Base-by-base conservation (phyloP, 1,140 invertebrate genomes). In the Trinorchestia longiramus region DNA sequence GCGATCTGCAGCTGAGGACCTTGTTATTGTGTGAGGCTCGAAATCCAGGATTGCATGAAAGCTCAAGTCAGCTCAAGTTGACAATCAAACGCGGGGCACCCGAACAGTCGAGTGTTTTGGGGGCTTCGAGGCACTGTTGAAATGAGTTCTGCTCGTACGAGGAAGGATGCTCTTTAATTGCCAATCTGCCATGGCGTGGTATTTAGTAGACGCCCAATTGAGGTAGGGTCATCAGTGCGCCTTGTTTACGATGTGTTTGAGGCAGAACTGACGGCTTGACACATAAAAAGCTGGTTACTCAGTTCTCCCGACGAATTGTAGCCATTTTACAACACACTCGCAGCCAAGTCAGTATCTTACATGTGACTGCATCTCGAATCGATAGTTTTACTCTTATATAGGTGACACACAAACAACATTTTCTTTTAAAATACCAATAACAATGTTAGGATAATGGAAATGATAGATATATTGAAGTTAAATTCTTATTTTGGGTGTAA, bases 1-100 rank as follows among this genome's bases (percentile, higher is more conserved):
- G 88, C 88, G 88, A 90, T 90, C 88, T 42, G 88, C 23, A 36
- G 88, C 88, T 90, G 43, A 90, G 41, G 88, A 90, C 43, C 41
- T 90, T 90, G 88, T 90, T 90, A 90, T 90, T 90, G 88, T 90
- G 88, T 41, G 62, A 77, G 41, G 88, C 88, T 41, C 88, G 43
- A 8, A 87, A 40, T 4, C 87, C 41, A 41, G 41, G 36, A 90
- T 90, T 42, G 88, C 41, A 42, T 90, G 41, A 42, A 43, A 15
- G n/a, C 41, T 17, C n/a, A 90, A 90, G n/a, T 90, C n/a, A 6
- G 41, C 88, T 90, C 43, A 28, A 90, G 88, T 90, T 90, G 88
- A 90, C 88, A 90, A 28, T 90, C 88, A 90, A 90, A 90, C 88
- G n/a, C 43, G 3, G 41, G 11, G n/a, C 15, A 42, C 88, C 43